Percentiles rank a stretch among this genome's conserved stretches.
Conservation (phyloP, 2,888 invertebrate genomes). For the Pseudoips prasinana region DNA sequence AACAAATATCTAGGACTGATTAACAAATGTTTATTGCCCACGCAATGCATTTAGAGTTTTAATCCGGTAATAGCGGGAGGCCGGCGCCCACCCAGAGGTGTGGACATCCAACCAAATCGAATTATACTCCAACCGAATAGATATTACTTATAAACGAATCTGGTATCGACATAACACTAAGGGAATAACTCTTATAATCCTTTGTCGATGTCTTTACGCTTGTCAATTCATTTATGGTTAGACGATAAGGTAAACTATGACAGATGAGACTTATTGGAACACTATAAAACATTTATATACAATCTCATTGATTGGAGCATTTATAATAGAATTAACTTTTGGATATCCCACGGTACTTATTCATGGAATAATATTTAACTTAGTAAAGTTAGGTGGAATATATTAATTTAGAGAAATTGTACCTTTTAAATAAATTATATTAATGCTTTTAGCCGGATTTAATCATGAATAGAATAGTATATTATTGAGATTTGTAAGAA, state of each 20-base stretch:
- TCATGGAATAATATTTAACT: constrained; percentile 18
- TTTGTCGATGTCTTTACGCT: constrained; percentile 5
- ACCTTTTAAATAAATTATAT: background rate
- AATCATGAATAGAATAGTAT: no score
- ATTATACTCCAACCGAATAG: constrained; percentile 54
- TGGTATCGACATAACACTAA: constrained; percentile 16
- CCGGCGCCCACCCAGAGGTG: constrained; percentile 76
- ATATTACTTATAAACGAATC: constrained; percentile 18
- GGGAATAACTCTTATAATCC: constrained; percentile 37
- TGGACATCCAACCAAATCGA: constrained; percentile 72
- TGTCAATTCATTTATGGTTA: constrained; percentile 27
- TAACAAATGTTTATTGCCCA: constrained; percentile 70
- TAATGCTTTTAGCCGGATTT: no score
- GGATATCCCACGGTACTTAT: constrained; percentile 37
- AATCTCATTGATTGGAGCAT: constrained; percentile 53
- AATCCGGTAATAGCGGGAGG: constrained; percentile 68
- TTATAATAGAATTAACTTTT: constrained; percentile 38
- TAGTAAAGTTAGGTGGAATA: constrained; percentile 2
- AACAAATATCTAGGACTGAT: constrained; percentile 64
- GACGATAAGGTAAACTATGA: constrained; percentile 48
- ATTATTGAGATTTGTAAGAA: no score
- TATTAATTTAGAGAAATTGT: constrained; percentile 4
- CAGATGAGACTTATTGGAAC: constrained; percentile 54
- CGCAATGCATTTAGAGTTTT: constrained; percentile 64
- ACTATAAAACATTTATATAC: constrained; percentile 55